Base-by-base conservation (phyloP, 1,140 invertebrate species). In the Coenobita brevimanus region DNA sequence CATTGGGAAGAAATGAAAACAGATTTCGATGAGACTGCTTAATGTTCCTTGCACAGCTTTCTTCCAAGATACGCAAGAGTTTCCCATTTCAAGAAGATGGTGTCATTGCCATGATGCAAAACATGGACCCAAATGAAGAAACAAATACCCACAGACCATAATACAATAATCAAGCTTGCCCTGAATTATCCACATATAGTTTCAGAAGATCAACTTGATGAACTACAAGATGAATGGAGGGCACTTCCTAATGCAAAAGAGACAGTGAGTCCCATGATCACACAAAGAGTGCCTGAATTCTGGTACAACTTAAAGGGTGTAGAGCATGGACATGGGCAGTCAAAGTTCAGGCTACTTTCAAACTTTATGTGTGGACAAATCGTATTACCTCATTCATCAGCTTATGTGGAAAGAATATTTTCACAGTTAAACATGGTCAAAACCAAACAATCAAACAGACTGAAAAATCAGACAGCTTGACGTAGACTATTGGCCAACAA, bases 351-450 rank as follows among this genome's bases (percentile, higher is more conserved):
- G 15, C 21, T 78, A 4, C 43, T 78, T 36, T 78, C 75, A 41
- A 41, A 78, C 46, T 78, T 78, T 33, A 78, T 78, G 75, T 78
- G 75, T 3, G 75, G 75, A 27, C 15, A 46, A 27, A 2, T 78
- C 17, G 75, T 78, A 50, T 78, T 50, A 17, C 46, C 46, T 6
- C 46, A 50, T 50, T 50, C 46, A 50, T 50, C 46, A 50, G 46
- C 46, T 50, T 46, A 41, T 78, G 41, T 78, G 4, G 75, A 78
- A 50, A 78, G 75, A 50, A 30, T 78, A 78, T 78, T 78, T 78
- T 78, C 75, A 13, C 75, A 78, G 15, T 78, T 78, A 78, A 78
- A 78, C 41, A 43, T 78, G 41, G 43, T 78, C 13, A 78, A 78
- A 41, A 78, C 75, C 15, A 78, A 78, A 78, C 46, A 78, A 78